These are phyloP conservation scores for Nasonia longicornis DNA, from an alignment of 1,140 invertebrate species.

Conservation along the genomic window DNA sequence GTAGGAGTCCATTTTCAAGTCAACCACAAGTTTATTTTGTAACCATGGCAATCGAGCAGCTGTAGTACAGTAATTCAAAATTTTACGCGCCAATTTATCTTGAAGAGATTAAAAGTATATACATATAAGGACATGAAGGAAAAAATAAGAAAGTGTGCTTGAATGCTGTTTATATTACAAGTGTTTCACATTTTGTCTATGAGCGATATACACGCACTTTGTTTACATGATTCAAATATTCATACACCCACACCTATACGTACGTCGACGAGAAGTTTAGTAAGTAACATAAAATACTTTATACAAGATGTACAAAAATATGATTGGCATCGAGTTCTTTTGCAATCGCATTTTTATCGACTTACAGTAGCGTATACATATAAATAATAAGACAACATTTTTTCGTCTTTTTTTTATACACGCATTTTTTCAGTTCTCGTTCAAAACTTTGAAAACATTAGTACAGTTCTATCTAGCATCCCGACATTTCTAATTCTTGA, in stretches of 20 bases:
- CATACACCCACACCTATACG: constrained; percentile 39
- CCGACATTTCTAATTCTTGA: constrained; percentile 27
- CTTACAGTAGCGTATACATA: constrained; percentile 48
- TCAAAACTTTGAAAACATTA: constrained; percentile 43
- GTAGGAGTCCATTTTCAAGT: neutral
- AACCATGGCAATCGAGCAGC: constrained; percentile 29
- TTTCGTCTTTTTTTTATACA: constrained; percentile 49
- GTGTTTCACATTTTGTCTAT: constrained; percentile 44
- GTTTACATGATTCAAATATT: constrained; percentile 43
- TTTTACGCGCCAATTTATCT: neutral
- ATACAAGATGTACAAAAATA: constrained; percentile 64
- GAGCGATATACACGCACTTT: constrained; percentile 32
- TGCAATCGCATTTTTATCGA: constrained; percentile 37
- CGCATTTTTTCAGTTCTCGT: constrained; percentile 37
- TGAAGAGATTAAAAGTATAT: neutral
- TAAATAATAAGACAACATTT: constrained; percentile 43
- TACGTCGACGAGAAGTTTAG: constrained; percentile 34
- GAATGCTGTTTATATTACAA: constrained; percentile 46
- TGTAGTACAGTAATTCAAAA: neutral
- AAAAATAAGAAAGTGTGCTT: constrained; percentile 15
- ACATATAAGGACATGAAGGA: neutral
- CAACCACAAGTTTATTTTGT: constrained; percentile 19
- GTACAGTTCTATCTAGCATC: constrained; percentile 33
- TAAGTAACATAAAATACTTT: constrained; percentile 53
- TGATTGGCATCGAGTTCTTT: constrained; percentile 53